Conservation (phyloP, 2,888 invertebrate species). For the Apamea monoglypha region DNA sequence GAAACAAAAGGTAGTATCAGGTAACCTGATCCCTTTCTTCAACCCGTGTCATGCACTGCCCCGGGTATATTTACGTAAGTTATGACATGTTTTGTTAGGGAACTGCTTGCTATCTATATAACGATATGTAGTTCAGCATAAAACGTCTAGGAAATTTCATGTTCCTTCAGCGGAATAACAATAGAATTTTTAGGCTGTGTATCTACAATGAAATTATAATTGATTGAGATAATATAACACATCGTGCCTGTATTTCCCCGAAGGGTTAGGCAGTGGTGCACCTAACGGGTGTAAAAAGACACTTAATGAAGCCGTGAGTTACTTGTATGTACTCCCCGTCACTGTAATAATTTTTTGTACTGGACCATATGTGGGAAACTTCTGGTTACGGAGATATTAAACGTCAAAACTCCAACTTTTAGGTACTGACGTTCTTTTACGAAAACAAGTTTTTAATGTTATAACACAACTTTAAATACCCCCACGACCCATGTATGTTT, state of each 20-base stretch:
- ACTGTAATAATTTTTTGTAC: no score
- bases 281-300: background rate
- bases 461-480: background rate
- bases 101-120: slow-evolving; percentile 25
- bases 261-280: background rate
- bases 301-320: no score
- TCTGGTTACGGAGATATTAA: background rate
- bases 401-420: no score
- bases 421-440: no score
- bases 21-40: slow-evolving; percentile 64
- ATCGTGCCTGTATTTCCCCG: background rate
- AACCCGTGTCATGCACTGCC: slow-evolving; percentile 61
- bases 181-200: background rate
- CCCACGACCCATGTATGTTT: background rate
- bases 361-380: no score
- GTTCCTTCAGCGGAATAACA: background rate
- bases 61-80: slow-evolving; percentile 50
- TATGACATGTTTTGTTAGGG: slow-evolving; percentile 56
- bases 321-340: no score
- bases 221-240: background rate
- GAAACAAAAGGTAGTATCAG: slow-evolving; percentile 68
- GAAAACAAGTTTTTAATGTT: background rate
- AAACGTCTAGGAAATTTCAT: slow-evolving; percentile 4
- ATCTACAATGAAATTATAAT: background rate
- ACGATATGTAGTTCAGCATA: slow-evolving; percentile 7